These are phyloP conservation scores for Aptenodytes patagonicus DNA, from an alignment of 2,113 vertebrate species.

Conservation along the genomic window DNA sequence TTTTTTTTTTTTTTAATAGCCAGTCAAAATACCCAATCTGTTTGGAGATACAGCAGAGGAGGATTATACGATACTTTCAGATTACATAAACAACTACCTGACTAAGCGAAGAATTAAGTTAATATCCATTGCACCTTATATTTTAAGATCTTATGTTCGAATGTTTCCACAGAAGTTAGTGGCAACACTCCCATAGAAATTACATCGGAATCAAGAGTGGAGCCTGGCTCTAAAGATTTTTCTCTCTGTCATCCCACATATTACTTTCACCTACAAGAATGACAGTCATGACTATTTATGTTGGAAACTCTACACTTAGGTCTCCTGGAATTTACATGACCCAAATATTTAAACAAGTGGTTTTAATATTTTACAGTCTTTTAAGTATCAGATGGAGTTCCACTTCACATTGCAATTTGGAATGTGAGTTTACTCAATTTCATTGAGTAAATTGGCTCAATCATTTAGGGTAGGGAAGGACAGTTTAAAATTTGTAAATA, in stretches of 20 bases:
- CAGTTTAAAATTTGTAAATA: neutral
- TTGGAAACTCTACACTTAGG: neutral
- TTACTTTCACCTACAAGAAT: slow-evolving; percentile 18
- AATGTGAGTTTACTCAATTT: neutral
- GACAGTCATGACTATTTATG: slow-evolving; percentile 11
- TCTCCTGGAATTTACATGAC: slow-evolving; percentile 25
- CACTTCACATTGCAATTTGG: neutral
- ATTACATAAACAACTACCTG: neutral
- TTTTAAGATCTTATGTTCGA: neutral
- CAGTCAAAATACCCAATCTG: neutral
- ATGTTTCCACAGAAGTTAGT: neutral
- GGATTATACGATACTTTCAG: neutral
- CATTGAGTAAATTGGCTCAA: neutral
- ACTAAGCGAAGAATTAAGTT: neutral
- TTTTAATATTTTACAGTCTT: slow-evolving; percentile 25
- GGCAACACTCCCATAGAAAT: neutral
- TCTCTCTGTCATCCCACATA: neutral
- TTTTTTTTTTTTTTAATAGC: neutral
- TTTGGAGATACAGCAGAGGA: neutral
- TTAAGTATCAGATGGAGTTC: neutral
- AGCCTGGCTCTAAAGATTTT: neutral
- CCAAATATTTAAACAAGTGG: slow-evolving; percentile 42
- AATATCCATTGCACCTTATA: neutral
- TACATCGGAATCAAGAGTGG: neutral
- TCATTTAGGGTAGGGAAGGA: neutral